Evolutionary conservation across 2,113 vertebrate species (phyloP).

Genomic region (Hyperoodon ampullatus): DNA sequence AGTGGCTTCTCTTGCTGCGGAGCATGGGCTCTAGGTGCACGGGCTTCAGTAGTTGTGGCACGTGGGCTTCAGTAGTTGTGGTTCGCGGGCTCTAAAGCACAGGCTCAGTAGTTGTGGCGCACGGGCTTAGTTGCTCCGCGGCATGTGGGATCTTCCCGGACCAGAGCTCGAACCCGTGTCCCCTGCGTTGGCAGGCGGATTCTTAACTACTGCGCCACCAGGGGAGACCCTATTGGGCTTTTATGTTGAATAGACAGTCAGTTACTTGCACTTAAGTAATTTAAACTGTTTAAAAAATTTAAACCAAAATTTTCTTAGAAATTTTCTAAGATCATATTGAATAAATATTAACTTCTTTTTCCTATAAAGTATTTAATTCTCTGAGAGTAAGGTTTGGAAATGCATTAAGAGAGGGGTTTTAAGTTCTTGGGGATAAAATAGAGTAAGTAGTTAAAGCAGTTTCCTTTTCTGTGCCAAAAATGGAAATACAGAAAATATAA

Average conservation of each 20-base stretch:
- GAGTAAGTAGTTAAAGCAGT: not conserved
- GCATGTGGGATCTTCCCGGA: no score
- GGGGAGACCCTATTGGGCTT: not conserved
- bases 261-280: not conserved
- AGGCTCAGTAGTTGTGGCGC: no score
- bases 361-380: slow-evolving; percentile 24
- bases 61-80: no score
- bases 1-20: no score
- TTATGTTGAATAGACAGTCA: not conserved
- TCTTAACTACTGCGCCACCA: no score
- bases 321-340: not conserved
- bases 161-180: no score
- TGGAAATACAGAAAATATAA: slow-evolving; percentile 5
- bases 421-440: slow-evolving; percentile 36
- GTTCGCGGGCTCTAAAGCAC: no score
- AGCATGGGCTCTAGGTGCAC: no score
- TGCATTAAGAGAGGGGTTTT: not conserved
- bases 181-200: no score
- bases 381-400: slow-evolving; percentile 38
- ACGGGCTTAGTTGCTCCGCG: no score
- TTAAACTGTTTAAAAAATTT: slow-evolving; percentile 36
- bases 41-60: no score
- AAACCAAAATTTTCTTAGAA: not conserved
- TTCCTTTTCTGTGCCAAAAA: slow-evolving; percentile 40
- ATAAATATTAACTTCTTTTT: slow-evolving; percentile 6